Base-by-base conservation (phyloP, 2,888 invertebrate species). In the Chloromyia formosa region DNA sequence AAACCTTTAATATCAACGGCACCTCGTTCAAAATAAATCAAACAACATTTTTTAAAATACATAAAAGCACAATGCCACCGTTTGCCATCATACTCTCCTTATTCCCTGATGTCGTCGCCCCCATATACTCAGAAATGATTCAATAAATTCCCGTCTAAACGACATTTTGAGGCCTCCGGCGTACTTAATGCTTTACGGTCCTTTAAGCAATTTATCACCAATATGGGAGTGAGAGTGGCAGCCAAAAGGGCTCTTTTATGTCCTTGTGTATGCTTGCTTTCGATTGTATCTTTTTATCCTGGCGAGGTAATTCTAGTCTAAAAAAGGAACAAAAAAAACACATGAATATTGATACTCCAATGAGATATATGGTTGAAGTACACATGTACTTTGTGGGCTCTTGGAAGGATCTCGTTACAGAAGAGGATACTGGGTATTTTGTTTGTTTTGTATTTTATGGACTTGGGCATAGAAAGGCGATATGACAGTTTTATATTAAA, bases 141-240 rank as follows among this genome's bases (percentile, higher is more conserved):
- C 62, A 62, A 62, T 62, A 62, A 23, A 40, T 40, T 54, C 27
- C 54, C 68, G 22, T 23, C 53, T 18, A 23, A 69, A 54, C 35
- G 68, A 69, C 68, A 69, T 69, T 54, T 54, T 69, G 18, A 27
- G 35, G 23, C 68, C 54, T 69, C 42, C 18, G 68, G 40, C 62
- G 23, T 22, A n/a, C 42, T 69, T 54, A 69, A 69, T 69, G 68
- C 53, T 69, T 69, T 69, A 69, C 54, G 68, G 35, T 27, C 35
- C 45, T 69, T 69, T 69, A 69, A 69, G 45, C 68, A 69, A 69
- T 69, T 69, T 69, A 69, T 69, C 27, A 54, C 23, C 53, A 53
- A 69, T 53, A 53, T 69, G 68, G 68, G 68, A 27, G 16, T 1
- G 60, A n/a, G 12, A 49, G 12, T n/a, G 49, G 49, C 14, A 49